Evolutionary conservation across 2,888 invertebrate species (phyloP).

Genomic region (Euzetes globulus): DNA sequence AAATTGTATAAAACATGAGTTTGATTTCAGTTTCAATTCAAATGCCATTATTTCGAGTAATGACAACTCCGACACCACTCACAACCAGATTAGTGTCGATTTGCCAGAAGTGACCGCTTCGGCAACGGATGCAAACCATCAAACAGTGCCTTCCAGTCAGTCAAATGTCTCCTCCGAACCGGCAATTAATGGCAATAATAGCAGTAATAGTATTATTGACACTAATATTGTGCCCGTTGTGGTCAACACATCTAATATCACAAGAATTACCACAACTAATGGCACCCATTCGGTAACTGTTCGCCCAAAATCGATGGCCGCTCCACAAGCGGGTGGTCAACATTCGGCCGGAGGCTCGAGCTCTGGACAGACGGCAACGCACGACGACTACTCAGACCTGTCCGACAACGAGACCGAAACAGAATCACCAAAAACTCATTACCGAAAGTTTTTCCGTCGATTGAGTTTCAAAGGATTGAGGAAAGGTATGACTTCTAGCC

Average conservation of each 20-base stretch:
- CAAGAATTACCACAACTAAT: not conserved
- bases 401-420: slow-evolving; percentile 56
- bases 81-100: not conserved
- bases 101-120: not conserved
- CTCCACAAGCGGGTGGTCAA: not conserved
- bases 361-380: not conserved
- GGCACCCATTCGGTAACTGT: not conserved
- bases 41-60: not conserved
- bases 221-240: not conserved
- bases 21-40: not conserved
- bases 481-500: slow-evolving; percentile 51
- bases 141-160: slow-evolving; percentile 1
- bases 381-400: slow-evolving; percentile 54
- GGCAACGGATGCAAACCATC: slow-evolving; percentile 5
- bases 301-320: not conserved
- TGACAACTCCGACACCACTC: not conserved
- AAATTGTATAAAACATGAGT: not conserved
- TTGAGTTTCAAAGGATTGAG: slow-evolving; percentile 81
- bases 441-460: slow-evolving; percentile 64
- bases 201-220: not conserved
- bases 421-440: slow-evolving; percentile 68
- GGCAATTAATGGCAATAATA: not conserved
- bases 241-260: not conserved
- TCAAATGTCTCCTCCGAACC: not conserved
- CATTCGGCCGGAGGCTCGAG: not conserved